Evolutionary conservation across 1,140 invertebrate species (phyloP), one percentile per base, ranked within the genome.

Genomic region (Campoletis sonorensis): DNA sequence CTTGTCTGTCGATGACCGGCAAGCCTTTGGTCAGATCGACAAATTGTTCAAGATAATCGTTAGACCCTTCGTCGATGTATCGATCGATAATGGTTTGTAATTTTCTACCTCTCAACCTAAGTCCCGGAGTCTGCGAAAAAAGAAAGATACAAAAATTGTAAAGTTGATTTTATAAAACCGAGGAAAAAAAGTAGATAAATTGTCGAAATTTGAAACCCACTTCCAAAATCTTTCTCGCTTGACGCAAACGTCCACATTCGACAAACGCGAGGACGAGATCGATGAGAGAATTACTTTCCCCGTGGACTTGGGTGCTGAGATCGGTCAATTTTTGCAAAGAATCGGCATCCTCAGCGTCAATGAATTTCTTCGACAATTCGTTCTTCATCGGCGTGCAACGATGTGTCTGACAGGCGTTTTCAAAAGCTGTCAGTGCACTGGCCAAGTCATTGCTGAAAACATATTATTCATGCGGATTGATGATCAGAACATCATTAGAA

Each of bases 201-300:
- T 33, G 30, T 10, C 11, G 8, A 3, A 10, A 27, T 5, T 58
- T 82, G 71, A 18, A 49, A 61, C 68, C 76, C 87, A 94, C 93
- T 88, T 97, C 95, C 10, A 98, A 89, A 82, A 98, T 96, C 88
- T 96, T 97, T 64, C 95, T 92, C 0, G 96, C 97, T 89, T 97
- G 96, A 68, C 94, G 90, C 26, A 96, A 87, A 64, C 95, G 92
- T 1, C 95, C 95, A 85, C 95, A 96, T 86, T 97, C 96, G 13
- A 97, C 92, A 89, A 97, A 97, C 1, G 94, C 93, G 79, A 97
- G 93, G 5, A 97, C 95, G 71, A 98, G 92, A 88, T 97, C 96
- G 85, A 97, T 96, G 1, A 97, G 91, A 80, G 96, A 95, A 85
- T 97, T 97, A 23, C 96, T 94, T 92, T 97, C 96, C 10, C 97